These are phyloP conservation scores for Charanyca ferruginea DNA, from an alignment of 2,888 invertebrate species.

Conservation along the genomic window DNA sequence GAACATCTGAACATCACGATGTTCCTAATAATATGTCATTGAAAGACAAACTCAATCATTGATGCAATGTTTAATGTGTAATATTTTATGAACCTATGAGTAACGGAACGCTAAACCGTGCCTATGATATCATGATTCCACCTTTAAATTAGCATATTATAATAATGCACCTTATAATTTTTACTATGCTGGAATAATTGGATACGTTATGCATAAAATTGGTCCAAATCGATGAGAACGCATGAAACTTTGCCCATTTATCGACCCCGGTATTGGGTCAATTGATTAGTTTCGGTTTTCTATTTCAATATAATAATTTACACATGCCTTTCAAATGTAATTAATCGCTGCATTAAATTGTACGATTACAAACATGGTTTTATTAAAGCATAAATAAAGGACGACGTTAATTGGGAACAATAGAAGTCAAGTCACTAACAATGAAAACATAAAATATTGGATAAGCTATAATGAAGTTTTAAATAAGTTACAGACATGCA, in stretches of 20 bases:
- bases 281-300: conserved; percentile 45
- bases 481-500: conserved; percentile 11
- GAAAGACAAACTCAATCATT: conserved; percentile 42
- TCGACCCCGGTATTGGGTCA: conserved; percentile 24
- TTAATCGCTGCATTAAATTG: conserved; percentile 9
- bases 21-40: conserved; percentile 58
- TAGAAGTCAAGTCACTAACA: background rate
- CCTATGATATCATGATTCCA: conserved; percentile 21
- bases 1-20: conserved; percentile 48
- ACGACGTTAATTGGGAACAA: background rate
- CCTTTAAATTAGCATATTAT: conserved; percentile 41
- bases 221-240: conserved; percentile 19
- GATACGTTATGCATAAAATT: conserved; percentile 17
- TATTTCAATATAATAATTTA: conserved; percentile 30
- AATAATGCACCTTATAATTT: conserved; percentile 23
- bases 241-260: conserved; percentile 24
- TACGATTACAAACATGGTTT: background rate
- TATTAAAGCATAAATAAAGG: conserved; percentile 1
- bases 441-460: background rate
- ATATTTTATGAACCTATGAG: conserved; percentile 43
- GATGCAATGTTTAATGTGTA: conserved; percentile 39
- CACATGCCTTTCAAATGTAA: conserved; percentile 26
- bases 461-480: conserved; percentile 9
- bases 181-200: background rate
- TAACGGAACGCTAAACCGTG: conserved; percentile 19